Evolutionary conservation across 2,797 vertebrate genomes (phyloP).

Genomic region (Enteromius treurensis): DNA sequence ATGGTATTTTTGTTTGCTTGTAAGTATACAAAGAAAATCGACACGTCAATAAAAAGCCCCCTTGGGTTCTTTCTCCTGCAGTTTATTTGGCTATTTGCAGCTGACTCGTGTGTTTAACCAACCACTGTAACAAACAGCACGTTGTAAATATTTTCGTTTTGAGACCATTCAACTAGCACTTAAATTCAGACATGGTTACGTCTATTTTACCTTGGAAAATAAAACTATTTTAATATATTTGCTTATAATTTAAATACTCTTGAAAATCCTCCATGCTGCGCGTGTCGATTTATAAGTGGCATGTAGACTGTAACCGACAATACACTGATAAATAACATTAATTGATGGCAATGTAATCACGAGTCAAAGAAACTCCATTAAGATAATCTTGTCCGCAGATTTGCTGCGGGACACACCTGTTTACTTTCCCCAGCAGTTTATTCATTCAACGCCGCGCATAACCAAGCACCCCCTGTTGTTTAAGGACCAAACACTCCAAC

Average conservation of each 20-base stretch:
- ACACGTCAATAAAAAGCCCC: neutral
- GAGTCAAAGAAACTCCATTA: neutral
- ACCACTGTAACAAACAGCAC: neutral
- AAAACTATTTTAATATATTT: too few relatives aligned
- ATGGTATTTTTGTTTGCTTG: neutral
- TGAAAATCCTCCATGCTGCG: neutral
- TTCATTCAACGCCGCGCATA: slow-evolving; percentile 43
- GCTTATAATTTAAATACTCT: neutral
- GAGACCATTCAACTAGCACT: neutral
- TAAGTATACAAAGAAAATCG: neutral
- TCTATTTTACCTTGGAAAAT: neutral
- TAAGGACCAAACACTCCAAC: slow-evolving; percentile 17
- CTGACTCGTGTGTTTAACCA: neutral
- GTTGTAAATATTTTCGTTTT: too few relatives aligned
- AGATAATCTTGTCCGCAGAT: neutral
- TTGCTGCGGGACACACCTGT: slow-evolving; percentile 48
- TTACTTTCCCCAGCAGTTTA: slow-evolving; percentile 48
- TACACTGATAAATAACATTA: neutral
- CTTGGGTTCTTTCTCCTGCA: neutral
- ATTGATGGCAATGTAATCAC: neutral
- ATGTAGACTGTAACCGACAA: neutral
- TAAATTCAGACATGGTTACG: neutral
- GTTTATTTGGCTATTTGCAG: neutral
- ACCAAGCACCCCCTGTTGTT: slow-evolving; percentile 56
- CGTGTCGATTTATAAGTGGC: neutral